These are phyloP conservation scores for Marmota flaviventris DNA, from an alignment of 2,113 vertebrate genomes.

Conservation along the genomic window DNA sequence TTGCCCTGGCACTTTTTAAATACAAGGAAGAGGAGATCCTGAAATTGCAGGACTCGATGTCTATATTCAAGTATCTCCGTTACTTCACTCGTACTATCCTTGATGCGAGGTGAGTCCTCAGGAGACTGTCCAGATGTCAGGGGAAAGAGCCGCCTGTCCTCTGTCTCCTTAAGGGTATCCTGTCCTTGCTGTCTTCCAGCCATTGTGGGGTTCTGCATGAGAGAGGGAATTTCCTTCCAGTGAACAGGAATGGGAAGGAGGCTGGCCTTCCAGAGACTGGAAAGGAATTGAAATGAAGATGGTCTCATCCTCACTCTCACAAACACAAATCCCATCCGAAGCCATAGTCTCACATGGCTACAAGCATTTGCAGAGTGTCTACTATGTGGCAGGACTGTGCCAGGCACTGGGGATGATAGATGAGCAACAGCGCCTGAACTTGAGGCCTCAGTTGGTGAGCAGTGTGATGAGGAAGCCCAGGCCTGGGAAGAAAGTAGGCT, in stretches of 20 bases:
- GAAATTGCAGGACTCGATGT: slow-evolving; percentile 94
- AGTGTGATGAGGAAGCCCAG: neutral
- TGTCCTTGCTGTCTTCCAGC: neutral
- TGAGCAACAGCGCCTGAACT: neutral
- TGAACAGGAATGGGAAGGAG: neutral
- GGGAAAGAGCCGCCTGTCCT: neutral
- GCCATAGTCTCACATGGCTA: neutral
- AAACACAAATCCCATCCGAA: neutral
- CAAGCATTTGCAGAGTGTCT: neutral
- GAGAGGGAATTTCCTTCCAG: neutral
- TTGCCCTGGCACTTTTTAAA: slow-evolving; percentile 96
- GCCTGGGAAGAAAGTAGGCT: neutral
- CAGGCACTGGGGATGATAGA: too few species aligned
- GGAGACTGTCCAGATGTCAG: accelerated
- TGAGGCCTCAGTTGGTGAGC: accelerated
- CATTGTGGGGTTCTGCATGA: neutral
- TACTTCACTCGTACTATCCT: slow-evolving; percentile 95
- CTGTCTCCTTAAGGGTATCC: too few species aligned
- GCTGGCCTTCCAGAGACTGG: neutral
- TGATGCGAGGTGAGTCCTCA: slow-evolving; percentile 92
- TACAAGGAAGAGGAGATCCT: slow-evolving; percentile 98
- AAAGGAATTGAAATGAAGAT: too few species aligned
- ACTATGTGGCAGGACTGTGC: accelerated
- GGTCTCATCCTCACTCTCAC: neutral
- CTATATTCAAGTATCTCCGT: slow-evolving; percentile 97